Conservation (phyloP, 2,113 vertebrate species). For the Channa argus region DNA sequence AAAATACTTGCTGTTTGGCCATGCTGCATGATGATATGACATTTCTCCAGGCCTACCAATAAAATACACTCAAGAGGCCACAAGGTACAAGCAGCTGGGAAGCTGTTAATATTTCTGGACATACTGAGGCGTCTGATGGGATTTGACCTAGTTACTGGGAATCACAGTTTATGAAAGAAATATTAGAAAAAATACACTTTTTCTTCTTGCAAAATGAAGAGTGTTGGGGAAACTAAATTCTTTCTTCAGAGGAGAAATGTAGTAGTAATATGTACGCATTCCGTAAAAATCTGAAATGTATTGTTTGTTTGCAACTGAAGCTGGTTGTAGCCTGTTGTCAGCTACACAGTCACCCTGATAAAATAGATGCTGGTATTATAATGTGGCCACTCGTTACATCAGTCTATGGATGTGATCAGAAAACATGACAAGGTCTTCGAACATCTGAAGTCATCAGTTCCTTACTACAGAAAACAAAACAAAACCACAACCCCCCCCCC, state of each 20-base stretch:
- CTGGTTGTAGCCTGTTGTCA: background rate
- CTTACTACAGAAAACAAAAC: constrained; percentile 26
- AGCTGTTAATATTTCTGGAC: background rate
- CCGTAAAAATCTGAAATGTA: constrained; percentile 5
- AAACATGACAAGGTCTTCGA: constrained; percentile 14
- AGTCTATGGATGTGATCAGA: background rate
- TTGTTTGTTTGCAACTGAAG: constrained; percentile 11
- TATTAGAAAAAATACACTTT: constrained; percentile 26
- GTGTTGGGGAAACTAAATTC: constrained; percentile 2
- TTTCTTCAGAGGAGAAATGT: constrained; percentile 17
- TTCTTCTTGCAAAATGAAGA: constrained; percentile 15
- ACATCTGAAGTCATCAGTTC: constrained; percentile 20
- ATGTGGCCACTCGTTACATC: constrained; percentile 20
- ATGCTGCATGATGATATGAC: too few relatives aligned
- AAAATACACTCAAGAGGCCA: constrained; percentile 32
- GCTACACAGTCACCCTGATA: background rate
- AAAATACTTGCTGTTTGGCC: too few relatives aligned
- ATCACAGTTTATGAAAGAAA: constrained; percentile 34
- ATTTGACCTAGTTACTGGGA: constrained; percentile 9
- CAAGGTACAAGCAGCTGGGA: background rate
- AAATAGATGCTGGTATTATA: background rate
- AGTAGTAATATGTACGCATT: too few relatives aligned
- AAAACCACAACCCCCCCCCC: too few relatives aligned
- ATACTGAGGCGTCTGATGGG: constrained; percentile 12
- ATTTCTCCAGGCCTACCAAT: constrained; percentile 1